Percentiles rank a stretch among this genome's conserved stretches.
Evolutionary conservation across 2,797 vertebrate genomes (phyloP).

Genomic region (Chaetophractus vellerosus): DNA sequence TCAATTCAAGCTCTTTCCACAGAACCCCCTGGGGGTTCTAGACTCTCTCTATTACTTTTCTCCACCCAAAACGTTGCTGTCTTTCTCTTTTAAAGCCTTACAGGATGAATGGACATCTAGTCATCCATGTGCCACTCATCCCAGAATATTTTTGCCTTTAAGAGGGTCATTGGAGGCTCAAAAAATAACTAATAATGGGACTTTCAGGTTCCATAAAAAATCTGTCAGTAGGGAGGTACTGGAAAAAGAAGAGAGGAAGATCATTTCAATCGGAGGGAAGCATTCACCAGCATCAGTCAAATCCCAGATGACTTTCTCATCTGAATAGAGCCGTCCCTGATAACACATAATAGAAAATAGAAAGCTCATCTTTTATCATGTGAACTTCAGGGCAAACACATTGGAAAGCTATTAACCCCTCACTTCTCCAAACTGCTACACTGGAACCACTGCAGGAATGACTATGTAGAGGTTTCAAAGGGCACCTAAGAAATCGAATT

Average conservation of each 20-base stretch:
- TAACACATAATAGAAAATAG: background rate
- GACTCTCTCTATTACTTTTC: background rate
- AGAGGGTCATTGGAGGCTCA: background rate
- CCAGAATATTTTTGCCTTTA: background rate
- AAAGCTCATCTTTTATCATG: background rate
- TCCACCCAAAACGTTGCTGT: background rate
- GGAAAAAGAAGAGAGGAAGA: background rate
- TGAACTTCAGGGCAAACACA: background rate
- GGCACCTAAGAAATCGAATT: background rate
- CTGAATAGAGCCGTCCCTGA: slow-evolving; percentile 3
- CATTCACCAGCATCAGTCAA: background rate
- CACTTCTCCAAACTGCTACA: background rate
- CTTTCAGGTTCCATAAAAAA: background rate
- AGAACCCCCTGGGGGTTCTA: too few species aligned
- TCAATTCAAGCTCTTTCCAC: too few species aligned
- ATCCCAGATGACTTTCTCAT: background rate
- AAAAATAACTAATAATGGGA: background rate
- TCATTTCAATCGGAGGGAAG: background rate
- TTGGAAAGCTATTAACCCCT: background rate
- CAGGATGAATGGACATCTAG: background rate
- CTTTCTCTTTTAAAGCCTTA: background rate
- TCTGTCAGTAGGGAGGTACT: background rate
- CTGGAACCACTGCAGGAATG: background rate
- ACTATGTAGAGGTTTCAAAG: background rate
- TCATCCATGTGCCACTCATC: background rate